These are phyloP conservation scores for Drosophila subquinaria DNA, from an alignment of 2,888 invertebrate genomes.

Conservation along the genomic window DNA sequence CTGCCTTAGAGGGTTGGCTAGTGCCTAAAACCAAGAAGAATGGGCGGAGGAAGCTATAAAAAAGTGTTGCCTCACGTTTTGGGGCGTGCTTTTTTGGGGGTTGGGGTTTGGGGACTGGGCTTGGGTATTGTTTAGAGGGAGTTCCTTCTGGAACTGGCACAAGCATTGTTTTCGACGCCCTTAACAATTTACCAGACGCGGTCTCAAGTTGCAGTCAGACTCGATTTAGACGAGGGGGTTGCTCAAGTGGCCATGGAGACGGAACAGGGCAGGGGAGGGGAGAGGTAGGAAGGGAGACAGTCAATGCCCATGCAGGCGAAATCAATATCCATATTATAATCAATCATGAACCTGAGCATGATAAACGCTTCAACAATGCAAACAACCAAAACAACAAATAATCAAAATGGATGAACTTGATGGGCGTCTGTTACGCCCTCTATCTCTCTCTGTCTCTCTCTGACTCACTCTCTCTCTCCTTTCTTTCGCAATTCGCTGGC, in stretches of 20 bases:
- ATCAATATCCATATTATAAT: conserved; percentile 57
- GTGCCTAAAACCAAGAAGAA: not conserved
- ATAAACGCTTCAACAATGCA: conserved; percentile 52
- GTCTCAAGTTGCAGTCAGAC: conserved; percentile 47
- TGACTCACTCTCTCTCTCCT: not conserved
- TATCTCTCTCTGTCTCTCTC: too few species aligned
- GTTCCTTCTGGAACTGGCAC: conserved; percentile 15
- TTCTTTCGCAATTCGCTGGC: not conserved
- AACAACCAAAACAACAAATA: conserved; percentile 47
- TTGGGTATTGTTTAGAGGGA: conserved; percentile 3
- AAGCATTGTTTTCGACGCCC: conserved; percentile 58
- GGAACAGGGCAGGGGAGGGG: too few species aligned
- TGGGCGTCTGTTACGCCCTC: not conserved
- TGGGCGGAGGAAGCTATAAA: conserved; percentile 39
- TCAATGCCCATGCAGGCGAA: conserved; percentile 4
- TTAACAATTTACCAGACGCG: conserved; percentile 31
- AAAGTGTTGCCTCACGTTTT: conserved; percentile 50
- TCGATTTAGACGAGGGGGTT: conserved; percentile 24
- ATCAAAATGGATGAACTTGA: conserved; percentile 52
- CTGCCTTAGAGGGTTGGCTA: not conserved
- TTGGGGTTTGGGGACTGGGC: too few species aligned
- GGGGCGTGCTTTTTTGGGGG: conserved; percentile 3
- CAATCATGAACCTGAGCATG: conserved; percentile 62
- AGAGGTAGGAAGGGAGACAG: not conserved
- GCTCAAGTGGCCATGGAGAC: not conserved